Base-by-base conservation (phyloP, 2,113 vertebrate species). In the Alligator sinensis region DNA sequence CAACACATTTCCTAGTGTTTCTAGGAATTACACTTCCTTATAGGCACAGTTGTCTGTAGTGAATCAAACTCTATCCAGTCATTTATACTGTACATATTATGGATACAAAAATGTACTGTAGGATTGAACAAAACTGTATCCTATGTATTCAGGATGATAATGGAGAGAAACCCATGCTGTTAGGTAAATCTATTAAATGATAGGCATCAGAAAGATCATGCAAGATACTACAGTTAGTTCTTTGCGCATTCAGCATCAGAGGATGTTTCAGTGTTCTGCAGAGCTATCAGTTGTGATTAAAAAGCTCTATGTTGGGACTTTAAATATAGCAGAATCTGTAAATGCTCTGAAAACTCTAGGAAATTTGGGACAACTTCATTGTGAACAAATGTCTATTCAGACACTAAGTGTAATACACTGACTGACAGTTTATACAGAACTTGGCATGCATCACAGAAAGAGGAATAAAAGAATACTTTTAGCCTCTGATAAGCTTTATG, bases 391-490 rank as follows among this genome's bases (percentile, higher is more conserved):
- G 87, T 88, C 86, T 95, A 78, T 94, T 97, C 92, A 97, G 83
- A 58, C 87, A 88, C 55, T 70, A 93, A 93, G 59, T 62, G 91
- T 74, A 96, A 95, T 79, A 68, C 72, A 88, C 77, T 84, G 82
- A 96, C 59, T 83, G 88, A 94, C 89, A 82, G 94, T 79, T 96
- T 84, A 87, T 92, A 86, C 25, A 88, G 92, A 95, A 95, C 82
- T 92, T 94, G 92, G 88, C 93, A 90, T 64, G 78, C 88, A 92
- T 90, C 70, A 96, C 66, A 94, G 89, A 94, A 88, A 92, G 90
- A 93, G 38, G 84, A 97, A 97, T 97, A 92, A 97, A 97, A 96
- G 66, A 92, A 96, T 97, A 96, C 28, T 74, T 95, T 95, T 94
- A 82, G 62, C 77, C 82, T 84, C 21, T 61, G 77, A 95, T 94